Percentiles rank a stretch among this genome's conserved stretches.
These are phyloP conservation scores for Aulostomus chinensis DNA, from an alignment of 2,797 vertebrate genomes.

Conservation along the genomic window DNA sequence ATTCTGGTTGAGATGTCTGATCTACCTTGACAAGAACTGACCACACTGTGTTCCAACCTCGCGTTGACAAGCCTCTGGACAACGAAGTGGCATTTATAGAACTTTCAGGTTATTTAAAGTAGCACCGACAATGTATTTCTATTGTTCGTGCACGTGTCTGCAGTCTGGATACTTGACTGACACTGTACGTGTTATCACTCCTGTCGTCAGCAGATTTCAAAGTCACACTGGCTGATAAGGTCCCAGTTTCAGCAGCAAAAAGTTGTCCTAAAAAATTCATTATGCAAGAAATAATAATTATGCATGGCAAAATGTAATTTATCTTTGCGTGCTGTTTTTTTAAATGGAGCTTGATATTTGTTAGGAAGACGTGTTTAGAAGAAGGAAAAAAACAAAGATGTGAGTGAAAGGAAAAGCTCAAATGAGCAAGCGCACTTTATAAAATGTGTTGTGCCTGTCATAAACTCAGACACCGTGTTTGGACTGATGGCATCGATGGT, in stretches of 20 bases:
- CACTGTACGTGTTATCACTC: conserved; percentile 35
- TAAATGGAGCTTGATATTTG: conserved; percentile 54
- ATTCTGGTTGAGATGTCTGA: conserved; percentile 25
- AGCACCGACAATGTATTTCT: conserved; percentile 57
- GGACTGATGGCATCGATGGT: conserved; percentile 48
- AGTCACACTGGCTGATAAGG: conserved; percentile 32
- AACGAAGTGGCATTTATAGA: conserved; percentile 35
- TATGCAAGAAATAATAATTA: conserved; percentile 65
- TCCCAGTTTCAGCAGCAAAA: conserved; percentile 47
- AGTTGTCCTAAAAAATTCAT: conserved; percentile 67
- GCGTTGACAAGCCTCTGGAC: conserved; percentile 21
- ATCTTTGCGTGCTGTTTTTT: conserved; percentile 55
- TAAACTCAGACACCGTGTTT: conserved; percentile 40
- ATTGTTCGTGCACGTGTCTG: conserved; percentile 49
- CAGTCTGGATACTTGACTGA: conserved; percentile 53
- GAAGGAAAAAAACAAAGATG: conserved; percentile 4
- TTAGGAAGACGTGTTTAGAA: conserved; percentile 3
- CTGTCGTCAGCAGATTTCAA: conserved; percentile 7
- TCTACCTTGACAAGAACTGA: conserved; percentile 7
- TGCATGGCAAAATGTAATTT: conserved; percentile 63
- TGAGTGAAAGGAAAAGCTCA: conserved; percentile 43
- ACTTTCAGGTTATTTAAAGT: conserved; percentile 53
- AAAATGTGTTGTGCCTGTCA: conserved; percentile 61
- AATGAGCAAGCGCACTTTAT: conserved; percentile 76
- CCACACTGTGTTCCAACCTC: conserved; percentile 23